Evolutionary conservation across 2,113 vertebrate genomes (phyloP).

Genomic region (Tor tambroides): DNA sequence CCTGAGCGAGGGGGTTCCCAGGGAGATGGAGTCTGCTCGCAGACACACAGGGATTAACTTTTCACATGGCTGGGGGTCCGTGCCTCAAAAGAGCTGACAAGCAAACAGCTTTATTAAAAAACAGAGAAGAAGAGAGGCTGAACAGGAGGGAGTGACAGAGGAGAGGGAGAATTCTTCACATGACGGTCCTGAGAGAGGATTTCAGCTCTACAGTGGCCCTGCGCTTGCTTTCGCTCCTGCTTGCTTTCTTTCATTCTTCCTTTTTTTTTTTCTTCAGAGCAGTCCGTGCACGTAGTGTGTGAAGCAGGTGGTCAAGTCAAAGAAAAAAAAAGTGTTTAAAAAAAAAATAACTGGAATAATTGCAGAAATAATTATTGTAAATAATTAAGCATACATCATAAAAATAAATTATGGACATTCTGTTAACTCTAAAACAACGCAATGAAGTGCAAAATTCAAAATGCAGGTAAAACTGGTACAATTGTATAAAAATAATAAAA

Average conservation of each 20-base stretch:
- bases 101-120: constrained; percentile 87
- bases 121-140: constrained; percentile 74
- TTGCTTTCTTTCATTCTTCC: constrained; percentile 34
- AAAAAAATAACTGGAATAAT: not conserved
- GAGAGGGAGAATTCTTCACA: constrained; percentile 76
- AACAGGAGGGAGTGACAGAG: constrained; percentile 60
- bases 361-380: too few relatives aligned
- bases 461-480: too few relatives aligned
- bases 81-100: constrained; percentile 83
- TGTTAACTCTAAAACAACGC: too few relatives aligned
- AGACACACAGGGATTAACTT: constrained; percentile 84
- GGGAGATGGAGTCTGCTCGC: constrained; percentile 80
- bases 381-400: too few relatives aligned
- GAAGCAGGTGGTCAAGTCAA: constrained; percentile 11
- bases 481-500: not conserved
- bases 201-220: constrained; percentile 80
- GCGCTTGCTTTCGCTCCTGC: constrained; percentile 38
- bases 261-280: constrained; percentile 53
- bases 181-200: constrained; percentile 80
- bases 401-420: too few relatives aligned
- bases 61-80: constrained; percentile 86
- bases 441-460: too few relatives aligned
- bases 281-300: not conserved
- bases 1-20: constrained; percentile 79
- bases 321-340: not conserved